These are phyloP conservation scores for Phacellophora camtschatica DNA, from an alignment of 30 jellyfish, hydroid and myxozoan genomes.

Conservation along the genomic window DNA sequence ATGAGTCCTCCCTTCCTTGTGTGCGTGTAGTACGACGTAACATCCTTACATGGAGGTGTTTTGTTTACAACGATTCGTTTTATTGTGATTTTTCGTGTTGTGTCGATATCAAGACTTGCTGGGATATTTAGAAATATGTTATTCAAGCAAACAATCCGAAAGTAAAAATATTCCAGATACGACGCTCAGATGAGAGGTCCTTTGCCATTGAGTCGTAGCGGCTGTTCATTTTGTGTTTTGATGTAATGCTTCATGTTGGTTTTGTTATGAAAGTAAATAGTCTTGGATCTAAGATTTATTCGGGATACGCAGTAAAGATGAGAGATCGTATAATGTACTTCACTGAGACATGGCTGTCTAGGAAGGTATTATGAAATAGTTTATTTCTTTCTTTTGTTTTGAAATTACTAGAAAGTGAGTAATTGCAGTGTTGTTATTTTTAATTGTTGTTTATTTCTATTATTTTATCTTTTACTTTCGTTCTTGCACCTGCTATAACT, in stretches of 20 bases:
- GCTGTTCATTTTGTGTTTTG: no score
- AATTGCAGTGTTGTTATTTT: neutral
- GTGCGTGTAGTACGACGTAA: slow-evolving; percentile 6
- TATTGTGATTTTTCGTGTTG: neutral
- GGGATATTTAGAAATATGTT: neutral
- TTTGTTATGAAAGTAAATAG: neutral
- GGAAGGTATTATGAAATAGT: slow-evolving; percentile 58
- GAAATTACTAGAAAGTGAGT: neutral
- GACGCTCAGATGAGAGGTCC: slow-evolving; percentile 31
- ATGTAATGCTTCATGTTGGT: neutral
- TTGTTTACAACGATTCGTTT: neutral
- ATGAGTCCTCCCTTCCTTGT: neutral
- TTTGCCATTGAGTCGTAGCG: no score
- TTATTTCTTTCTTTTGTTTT: no score
- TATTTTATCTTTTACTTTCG: neutral
- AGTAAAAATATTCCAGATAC: neutral
- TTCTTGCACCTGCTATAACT: neutral
- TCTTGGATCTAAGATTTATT: neutral
- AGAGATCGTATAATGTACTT: slow-evolving; percentile 38
- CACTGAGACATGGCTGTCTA: slow-evolving; percentile 51
- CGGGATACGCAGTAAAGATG: neutral
- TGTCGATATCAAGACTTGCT: neutral
- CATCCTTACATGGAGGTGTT: slow-evolving; percentile 1
- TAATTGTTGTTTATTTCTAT: neutral
- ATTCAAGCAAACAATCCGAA: neutral